These are phyloP conservation scores for Troglohyphantes excavatus DNA, from an alignment of 2,888 invertebrate species.

Conservation along the genomic window DNA sequence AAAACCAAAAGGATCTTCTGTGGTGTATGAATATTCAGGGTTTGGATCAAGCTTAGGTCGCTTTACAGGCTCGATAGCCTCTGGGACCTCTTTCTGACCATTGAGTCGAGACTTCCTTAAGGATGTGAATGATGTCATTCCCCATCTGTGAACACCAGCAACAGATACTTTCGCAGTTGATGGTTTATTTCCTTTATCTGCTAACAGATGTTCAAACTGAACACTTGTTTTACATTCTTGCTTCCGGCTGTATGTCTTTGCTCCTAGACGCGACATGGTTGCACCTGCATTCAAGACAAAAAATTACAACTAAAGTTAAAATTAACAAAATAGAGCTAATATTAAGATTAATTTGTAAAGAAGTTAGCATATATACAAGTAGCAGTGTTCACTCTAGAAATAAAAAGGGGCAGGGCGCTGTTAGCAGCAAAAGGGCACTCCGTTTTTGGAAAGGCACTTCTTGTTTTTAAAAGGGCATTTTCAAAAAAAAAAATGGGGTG, in stretches of 20 bases:
- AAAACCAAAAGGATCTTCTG: constrained; percentile 80
- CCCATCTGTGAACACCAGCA: constrained; percentile 96
- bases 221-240: constrained; percentile 84
- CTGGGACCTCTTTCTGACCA: constrained; percentile 83
- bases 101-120: constrained; percentile 89
- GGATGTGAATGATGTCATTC: constrained; percentile 95
- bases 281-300: constrained; percentile 18
- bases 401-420: too few relatives aligned
- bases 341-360: not conserved
- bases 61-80: constrained; percentile 53
- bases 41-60: constrained; percentile 64
- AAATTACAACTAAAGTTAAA: not conserved
- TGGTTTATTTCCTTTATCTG: constrained; percentile 86
- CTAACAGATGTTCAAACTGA: constrained; percentile 85
- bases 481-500: too few relatives aligned
- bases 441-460: too few relatives aligned
- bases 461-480: too few relatives aligned
- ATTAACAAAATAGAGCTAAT: too few relatives aligned
- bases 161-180: constrained; percentile 91
- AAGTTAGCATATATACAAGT: too few relatives aligned
- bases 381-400: too few relatives aligned
- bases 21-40: not conserved
- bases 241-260: constrained; percentile 80
- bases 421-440: too few relatives aligned
- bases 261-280: constrained; percentile 78